These are phyloP conservation scores for Drosophila gunungcola DNA, from an alignment of 1,140 invertebrate genomes.

Conservation along the genomic window DNA sequence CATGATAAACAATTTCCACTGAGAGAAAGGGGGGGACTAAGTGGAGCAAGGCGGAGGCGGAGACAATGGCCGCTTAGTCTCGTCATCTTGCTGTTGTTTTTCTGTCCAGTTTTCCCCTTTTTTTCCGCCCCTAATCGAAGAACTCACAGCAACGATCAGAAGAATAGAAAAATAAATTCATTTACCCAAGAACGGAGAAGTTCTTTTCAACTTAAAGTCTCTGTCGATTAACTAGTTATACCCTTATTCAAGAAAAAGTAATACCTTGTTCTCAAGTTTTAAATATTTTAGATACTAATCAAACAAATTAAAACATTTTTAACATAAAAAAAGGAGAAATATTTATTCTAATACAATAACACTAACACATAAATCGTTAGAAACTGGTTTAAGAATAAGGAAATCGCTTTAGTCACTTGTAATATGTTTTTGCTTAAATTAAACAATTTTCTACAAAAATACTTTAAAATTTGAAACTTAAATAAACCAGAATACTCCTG, in stretches of 20 bases:
- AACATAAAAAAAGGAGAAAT: too few species aligned
- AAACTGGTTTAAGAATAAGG: too few species aligned
- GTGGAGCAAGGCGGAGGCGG: not conserved
- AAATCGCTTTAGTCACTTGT: too few species aligned
- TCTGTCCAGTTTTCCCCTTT: slow-evolving; percentile 1
- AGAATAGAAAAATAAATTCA: not conserved
- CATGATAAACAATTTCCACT: slow-evolving; percentile 75
- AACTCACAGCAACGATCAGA: not conserved
- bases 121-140: not conserved
- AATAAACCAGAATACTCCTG: too few species aligned
- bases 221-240: not conserved
- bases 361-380: too few species aligned
- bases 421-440: too few species aligned
- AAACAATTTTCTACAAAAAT: too few species aligned
- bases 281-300: too few species aligned
- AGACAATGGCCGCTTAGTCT: slow-evolving; percentile 70
- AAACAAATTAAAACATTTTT: too few species aligned
- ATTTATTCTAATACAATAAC: too few species aligned
- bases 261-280: too few species aligned
- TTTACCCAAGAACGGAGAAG: not conserved
- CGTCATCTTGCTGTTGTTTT: slow-evolving; percentile 42
- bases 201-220: not conserved
- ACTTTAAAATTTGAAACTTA: too few species aligned
- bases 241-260: not conserved
- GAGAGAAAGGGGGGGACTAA: slow-evolving; percentile 4